Percentiles rank a stretch among this genome's conserved stretches.
phyloP scores from a whole-genome alignment of 2,113 vertebrate genomes.

The Zonotrichia leucophrys region DNA sequence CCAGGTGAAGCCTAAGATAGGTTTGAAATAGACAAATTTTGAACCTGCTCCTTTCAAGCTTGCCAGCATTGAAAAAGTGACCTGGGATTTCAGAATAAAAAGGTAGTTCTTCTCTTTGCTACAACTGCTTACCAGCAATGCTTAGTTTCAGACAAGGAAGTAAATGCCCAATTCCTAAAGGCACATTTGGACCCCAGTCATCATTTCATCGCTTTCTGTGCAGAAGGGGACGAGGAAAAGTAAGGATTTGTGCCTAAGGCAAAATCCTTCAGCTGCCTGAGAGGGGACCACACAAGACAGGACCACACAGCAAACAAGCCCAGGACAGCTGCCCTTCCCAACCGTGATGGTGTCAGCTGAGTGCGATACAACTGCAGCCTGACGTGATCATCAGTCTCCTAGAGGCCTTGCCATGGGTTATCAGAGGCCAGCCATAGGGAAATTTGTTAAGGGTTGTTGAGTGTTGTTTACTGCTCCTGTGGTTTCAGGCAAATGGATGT shows the following conservation, averaged over 20 bases:
- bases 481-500: neutral
- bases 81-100: neutral
- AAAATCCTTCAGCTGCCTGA: neutral
- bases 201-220: neutral
- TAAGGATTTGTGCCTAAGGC: neutral
- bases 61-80: neutral
- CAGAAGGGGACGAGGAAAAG: neutral
- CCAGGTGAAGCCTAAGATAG: neutral
- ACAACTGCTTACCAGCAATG: neutral
- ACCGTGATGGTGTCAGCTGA: neutral
- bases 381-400: neutral
- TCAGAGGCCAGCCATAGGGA: neutral
- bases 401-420: neutral
- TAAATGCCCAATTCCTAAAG: neutral
- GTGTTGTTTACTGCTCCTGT: neutral
- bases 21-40: neutral
- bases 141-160: neutral
- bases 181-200: neutral
- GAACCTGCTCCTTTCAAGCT: neutral
- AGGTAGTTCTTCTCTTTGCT: neutral
- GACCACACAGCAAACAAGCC: neutral
- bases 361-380: neutral
- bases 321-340: neutral
- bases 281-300: neutral
- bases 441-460: neutral